These are phyloP conservation scores for Platycheirus rosarum DNA, from an alignment of 2,888 invertebrate species.

Conservation along the genomic window DNA sequence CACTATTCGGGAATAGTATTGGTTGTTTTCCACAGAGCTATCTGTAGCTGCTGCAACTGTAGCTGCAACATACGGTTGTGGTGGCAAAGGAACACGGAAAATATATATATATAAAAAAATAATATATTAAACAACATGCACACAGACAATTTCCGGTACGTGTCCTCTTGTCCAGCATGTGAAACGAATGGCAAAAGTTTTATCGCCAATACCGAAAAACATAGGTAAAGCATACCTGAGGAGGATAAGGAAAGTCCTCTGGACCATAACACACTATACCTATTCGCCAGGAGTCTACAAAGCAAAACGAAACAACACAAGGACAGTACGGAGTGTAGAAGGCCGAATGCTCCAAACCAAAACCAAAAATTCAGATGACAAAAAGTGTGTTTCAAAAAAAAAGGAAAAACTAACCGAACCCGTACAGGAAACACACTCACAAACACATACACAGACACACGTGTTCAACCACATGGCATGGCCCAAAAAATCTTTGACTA, in stretches of 20 bases:
- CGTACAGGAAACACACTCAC: constrained; percentile 36
- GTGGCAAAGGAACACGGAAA: background rate
- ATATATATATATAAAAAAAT: background rate
- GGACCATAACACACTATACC: constrained; percentile 44
- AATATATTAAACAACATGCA: constrained; percentile 66
- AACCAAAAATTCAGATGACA: constrained; percentile 54
- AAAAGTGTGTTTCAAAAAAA: constrained; percentile 20
- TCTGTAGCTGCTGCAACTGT: constrained; percentile 19
- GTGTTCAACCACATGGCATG: constrained; percentile 1
- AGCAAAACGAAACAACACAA: constrained; percentile 56
- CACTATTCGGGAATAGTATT: background rate
- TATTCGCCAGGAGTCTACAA: constrained; percentile 32
- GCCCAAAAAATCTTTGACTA: constrained; percentile 21
- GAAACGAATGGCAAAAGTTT: constrained; percentile 73
- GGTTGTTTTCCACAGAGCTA: constrained; percentile 30
- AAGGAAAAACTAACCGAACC: background rate
- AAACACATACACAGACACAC: background rate
- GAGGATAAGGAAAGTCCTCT: constrained; percentile 69
- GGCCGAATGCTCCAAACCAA: constrained; percentile 22
- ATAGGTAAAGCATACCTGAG: constrained; percentile 73
- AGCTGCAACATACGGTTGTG: constrained; percentile 8
- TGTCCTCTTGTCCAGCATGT: constrained; percentile 71
- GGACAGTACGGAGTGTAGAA: constrained; percentile 28
- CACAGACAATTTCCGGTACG: constrained; percentile 72
- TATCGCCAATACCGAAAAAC: constrained; percentile 70